Evolutionary conservation across 1,140 invertebrate genomes (phyloP).

Genomic region (Delia radicum): DNA sequence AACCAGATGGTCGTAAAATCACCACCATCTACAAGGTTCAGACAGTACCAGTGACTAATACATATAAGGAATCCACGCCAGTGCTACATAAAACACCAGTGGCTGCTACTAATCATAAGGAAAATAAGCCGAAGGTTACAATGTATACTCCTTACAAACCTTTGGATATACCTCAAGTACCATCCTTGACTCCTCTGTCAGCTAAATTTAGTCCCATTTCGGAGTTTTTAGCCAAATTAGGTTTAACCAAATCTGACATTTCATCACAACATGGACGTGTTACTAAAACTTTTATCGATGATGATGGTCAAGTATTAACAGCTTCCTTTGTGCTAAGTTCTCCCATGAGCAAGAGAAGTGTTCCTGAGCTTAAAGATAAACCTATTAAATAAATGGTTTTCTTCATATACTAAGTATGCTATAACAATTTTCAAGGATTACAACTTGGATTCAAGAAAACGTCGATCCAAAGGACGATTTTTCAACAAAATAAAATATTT

Average conservation of each 20-base stretch:
- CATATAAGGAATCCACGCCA: neutral
- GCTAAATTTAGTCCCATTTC: conserved; percentile 32
- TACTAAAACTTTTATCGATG: conserved; percentile 42
- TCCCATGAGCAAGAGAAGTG: neutral
- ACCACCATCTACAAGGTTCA: conserved; percentile 25
- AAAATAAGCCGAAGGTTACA: no score
- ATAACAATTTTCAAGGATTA: neutral
- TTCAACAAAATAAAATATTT: no score
- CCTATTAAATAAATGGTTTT: neutral
- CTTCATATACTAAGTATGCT: neutral
- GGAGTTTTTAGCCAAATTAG: conserved; percentile 33
- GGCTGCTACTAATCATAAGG: no score
- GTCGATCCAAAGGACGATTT: no score
- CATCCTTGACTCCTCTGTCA: neutral
- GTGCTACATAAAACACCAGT: neutral
- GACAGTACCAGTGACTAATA: neutral
- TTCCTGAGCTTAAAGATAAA: neutral
- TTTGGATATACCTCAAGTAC: neutral
- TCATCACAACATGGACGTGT: conserved; percentile 33
- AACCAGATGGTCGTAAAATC: conserved; percentile 31
- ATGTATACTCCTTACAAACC: neutral
- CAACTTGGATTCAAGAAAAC: neutral
- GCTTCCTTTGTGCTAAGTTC: conserved; percentile 40
- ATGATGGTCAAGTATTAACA: conserved; percentile 40
- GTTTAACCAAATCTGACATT: conserved; percentile 37